Evolutionary conservation across 2,888 invertebrate genomes (phyloP).

Genomic region (Syritta pipiens): DNA sequence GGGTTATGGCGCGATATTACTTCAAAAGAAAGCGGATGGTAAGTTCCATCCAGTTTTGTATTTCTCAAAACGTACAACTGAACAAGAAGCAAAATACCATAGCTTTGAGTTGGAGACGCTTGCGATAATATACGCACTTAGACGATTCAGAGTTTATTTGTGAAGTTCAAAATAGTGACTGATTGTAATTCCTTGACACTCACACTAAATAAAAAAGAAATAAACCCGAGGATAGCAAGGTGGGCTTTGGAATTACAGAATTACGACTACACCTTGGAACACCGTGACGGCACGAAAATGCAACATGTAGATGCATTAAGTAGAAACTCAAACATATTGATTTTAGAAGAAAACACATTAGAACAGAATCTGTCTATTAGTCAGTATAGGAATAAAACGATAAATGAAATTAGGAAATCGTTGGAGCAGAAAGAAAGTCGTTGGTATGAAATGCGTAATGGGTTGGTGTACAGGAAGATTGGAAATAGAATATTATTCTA

Average conservation of each 20-base stretch:
- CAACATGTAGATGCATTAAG: constrained; percentile 28
- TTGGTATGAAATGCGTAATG: constrained; percentile 19
- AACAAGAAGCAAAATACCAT: background rate
- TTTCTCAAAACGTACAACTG: background rate
- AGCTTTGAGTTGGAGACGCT: background rate
- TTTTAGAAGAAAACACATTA: constrained; percentile 28
- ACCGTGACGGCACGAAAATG: constrained; percentile 43
- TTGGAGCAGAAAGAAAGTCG: constrained; percentile 11
- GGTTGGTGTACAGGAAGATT: constrained; percentile 14
- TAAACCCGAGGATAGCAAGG: constrained; percentile 64
- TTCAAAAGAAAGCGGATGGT: constrained; percentile 14
- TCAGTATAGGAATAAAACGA: background rate
- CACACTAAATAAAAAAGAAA: constrained; percentile 60
- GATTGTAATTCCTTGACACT: too few species aligned
- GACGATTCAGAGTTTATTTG: background rate
- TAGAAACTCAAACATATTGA: constrained; percentile 10
- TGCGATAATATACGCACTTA: background rate
- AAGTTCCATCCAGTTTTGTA: constrained; percentile 13
- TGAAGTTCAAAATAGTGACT: background rate
- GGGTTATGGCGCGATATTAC: constrained; percentile 13
- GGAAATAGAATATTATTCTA: constrained; percentile 27
- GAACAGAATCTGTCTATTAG: constrained; percentile 31
- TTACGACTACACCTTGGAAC: constrained; percentile 60
- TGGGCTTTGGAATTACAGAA: constrained; percentile 67
- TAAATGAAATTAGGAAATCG: constrained; percentile 3